Evolutionary conservation across 2,797 vertebrate species (phyloP).

Genomic region (Ptychobarbus kaznakovi): DNA sequence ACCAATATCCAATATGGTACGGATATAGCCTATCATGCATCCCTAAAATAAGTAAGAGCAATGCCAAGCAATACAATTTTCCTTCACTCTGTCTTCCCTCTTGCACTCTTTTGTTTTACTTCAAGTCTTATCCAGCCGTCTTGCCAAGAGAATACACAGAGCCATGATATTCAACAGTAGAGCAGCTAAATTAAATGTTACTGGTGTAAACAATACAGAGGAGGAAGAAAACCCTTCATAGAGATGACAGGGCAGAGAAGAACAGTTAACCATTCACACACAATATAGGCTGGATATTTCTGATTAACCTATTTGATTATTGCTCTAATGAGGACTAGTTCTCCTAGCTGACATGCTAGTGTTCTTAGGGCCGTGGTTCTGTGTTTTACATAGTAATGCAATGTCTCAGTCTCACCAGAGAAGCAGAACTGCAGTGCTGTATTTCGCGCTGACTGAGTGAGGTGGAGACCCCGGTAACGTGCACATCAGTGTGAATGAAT

Average conservation of each 20-base stretch:
- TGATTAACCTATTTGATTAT: not conserved
- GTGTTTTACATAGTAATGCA: not conserved
- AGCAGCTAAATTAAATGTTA: slow-evolving; percentile 70
- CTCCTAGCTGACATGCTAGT: not conserved
- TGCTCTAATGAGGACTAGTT: not conserved
- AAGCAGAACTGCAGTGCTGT: not conserved
- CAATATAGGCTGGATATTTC: not conserved
- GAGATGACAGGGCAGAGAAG: slow-evolving; percentile 6
- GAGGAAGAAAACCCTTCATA: slow-evolving; percentile 31
- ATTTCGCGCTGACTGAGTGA: slow-evolving; percentile 3
- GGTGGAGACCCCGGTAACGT: slow-evolving; percentile 17
- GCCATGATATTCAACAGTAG: slow-evolving; percentile 54
- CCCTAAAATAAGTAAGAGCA: not conserved
- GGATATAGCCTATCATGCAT: not conserved
- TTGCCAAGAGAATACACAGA: slow-evolving; percentile 46
- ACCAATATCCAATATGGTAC: not conserved
- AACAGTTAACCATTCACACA: slow-evolving; percentile 13
- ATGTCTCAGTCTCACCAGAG: slow-evolving; percentile 6
- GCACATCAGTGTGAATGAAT: slow-evolving; percentile 20
- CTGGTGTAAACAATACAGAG: slow-evolving; percentile 63
- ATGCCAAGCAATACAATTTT: not conserved
- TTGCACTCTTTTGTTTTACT: slow-evolving; percentile 24
- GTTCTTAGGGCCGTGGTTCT: not conserved
- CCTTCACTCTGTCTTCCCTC: slow-evolving; percentile 5
- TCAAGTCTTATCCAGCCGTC: slow-evolving; percentile 18